Percentiles rank a stretch among this genome's conserved stretches.
phyloP scores from a whole-genome alignment of 2,797 vertebrate genomes.

The Rousettus madagascariensis region DNA sequence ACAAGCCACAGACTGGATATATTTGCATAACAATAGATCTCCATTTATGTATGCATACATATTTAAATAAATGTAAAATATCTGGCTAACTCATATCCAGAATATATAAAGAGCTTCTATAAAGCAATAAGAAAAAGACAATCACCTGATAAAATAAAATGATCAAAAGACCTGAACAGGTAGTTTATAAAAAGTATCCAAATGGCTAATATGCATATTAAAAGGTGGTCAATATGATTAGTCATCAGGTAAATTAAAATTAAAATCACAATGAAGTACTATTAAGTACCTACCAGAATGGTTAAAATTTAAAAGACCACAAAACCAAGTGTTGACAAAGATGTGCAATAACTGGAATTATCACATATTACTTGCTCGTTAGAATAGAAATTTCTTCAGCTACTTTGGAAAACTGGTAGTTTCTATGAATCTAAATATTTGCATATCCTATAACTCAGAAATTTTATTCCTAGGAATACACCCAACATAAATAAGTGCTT shows the following conservation, averaged over 20 bases:
- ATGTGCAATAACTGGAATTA: background rate
- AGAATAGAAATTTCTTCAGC: background rate
- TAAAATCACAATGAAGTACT: background rate
- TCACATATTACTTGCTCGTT: background rate
- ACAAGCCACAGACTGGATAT: background rate
- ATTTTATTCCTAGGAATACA: background rate
- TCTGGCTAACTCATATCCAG: background rate
- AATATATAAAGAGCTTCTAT: background rate
- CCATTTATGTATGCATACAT: background rate
- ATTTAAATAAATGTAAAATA: background rate
- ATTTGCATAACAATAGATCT: background rate
- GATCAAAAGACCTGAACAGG: background rate
- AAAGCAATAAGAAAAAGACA: slow-evolving; percentile 9
- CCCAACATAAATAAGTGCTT: background rate
- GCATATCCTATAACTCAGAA: background rate
- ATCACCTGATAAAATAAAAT: background rate
- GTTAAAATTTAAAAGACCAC: background rate
- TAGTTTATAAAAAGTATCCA: slow-evolving; percentile 6
- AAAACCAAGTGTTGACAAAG: slow-evolving; percentile 15
- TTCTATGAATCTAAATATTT: background rate
- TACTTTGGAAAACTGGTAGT: background rate
- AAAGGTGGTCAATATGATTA: background rate
- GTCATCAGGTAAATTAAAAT: background rate
- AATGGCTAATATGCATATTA: background rate
- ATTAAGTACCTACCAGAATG: background rate